Base-by-base conservation (phyloP, 1,140 invertebrate genomes). In the Samia ricini region DNA sequence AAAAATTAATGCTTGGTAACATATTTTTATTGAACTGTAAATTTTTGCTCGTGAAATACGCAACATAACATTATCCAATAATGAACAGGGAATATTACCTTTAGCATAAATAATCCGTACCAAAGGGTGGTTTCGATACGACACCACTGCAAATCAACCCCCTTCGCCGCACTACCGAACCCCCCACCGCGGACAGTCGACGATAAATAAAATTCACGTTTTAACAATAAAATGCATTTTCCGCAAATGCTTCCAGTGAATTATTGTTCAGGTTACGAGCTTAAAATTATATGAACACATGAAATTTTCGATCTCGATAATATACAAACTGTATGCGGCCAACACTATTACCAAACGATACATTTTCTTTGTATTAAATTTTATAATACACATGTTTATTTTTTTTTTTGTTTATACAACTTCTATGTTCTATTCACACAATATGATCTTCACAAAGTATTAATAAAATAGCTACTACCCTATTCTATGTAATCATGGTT, bases 221-320 rank as follows among this genome's bases (percentile, higher is more conserved):
- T 90, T 90, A 90, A 89, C 86, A 90, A 90, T 90, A 90, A 90
- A 90, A 90, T 90, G 85, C 85, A 90, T 90, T 90, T 90, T 90
- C 88, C 85, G 88, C 86, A 90, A 90, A 90, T 90, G 88, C 85
- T 85, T 77, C 82, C 83, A 69, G 79, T 90, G 86, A 90, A 88
- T 89, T 88, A 90, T 88, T 81, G 82, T 83, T 65, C 79, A 74
- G 72, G 82, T 90, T 88, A 90, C 85, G 88, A 88, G 88, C 83
- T 90, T 88, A 90, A 90, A 90, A 90, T 90, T 88, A 88, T 89
- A 89, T 87, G 83, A 79, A 76, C 85, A 88, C 81, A 84, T 89
- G 85, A 89, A 89, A 89, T 87, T 88, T 86, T 79, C 85, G 84
- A 88, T 89, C 84, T 86, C 85, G 84, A 88, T 89, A 88, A 88